These are phyloP conservation scores for Yponomeuta plumbellus DNA, from an alignment of 2,888 invertebrate species.

Conservation along the genomic window DNA sequence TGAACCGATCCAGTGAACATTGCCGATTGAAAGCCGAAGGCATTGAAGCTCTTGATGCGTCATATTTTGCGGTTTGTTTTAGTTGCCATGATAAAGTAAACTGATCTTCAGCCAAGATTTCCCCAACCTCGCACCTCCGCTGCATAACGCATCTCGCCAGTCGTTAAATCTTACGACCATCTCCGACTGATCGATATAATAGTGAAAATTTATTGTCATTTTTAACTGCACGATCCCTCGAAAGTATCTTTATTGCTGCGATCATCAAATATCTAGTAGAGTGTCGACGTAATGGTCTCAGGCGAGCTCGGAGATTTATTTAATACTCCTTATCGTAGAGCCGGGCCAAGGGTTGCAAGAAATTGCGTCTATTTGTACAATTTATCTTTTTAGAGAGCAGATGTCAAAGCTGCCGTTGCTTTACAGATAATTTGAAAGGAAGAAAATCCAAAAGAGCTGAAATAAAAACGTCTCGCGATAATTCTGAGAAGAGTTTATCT, in stretches of 20 bases:
- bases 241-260: neutral
- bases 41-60: no score
- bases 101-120: neutral
- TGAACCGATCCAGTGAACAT: no score
- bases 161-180: neutral
- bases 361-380: neutral
- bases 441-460: neutral
- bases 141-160: neutral
- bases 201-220: neutral
- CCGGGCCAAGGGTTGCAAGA: neutral
- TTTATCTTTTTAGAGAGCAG: neutral
- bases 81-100: no score
- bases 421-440: neutral
- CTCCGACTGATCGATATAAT: neutral
- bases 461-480: neutral
- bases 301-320: neutral
- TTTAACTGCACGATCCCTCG: neutral
- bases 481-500: neutral
- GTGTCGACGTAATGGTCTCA: constrained; percentile 2
- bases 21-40: no score
- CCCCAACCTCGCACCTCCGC: neutral
- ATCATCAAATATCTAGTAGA: neutral
- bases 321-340: neutral
- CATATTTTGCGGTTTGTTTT: no score
- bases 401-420: neutral